Evolutionary conservation across 2,113 vertebrate genomes (phyloP), one percentile per base, ranked within the genome.

Genomic region (Cochlearius cochlearius): DNA sequence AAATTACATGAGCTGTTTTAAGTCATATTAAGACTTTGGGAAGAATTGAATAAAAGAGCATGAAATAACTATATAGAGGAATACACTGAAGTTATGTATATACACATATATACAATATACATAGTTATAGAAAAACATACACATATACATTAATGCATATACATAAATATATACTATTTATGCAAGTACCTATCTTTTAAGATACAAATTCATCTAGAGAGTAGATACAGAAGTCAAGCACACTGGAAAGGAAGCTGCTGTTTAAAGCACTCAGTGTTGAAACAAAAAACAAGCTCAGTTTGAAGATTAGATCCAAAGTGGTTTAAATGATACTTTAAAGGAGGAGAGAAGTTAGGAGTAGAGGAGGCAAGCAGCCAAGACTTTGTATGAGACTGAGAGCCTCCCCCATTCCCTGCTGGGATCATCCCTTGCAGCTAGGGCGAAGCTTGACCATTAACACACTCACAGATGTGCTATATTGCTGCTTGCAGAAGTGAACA

Each of bases 41-140:
- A 63, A 72, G 5, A 63, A 34, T 4, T 58, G 3, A 38, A 34
- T 45, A 49, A 78, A 80, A 15, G 3, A 80, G 1, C 83, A 63
- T 25, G 3, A 75, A 79, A 49, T 34, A 79, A 34, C 4, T 22
- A 26, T 29, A 15, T 21, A 43, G 4, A 38, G 10, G 9, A 83
- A 92, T 63, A 59, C 47, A 15, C 30, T 56, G 9, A 55, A 52
- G 1, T 79, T 55, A 17, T 12, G 20, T 4, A 47, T 18, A 74
- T 3, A 32, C 2, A 15, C 2, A 27, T 2, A 34, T 19, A n/a
- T 10, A 18, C 0, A 11, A 29, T 38, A 43, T 12, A 26, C 4
- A 5, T 27, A 22, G 50, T 21, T 74, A 16, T 21, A 47, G 25
- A 27, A 53, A 59, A 43, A n/a, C 4, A 55, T 4, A 39, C 5